Evolutionary conservation across 92 coral and sea anemone species (phyloP).

Genomic region (Umimayanthus kanabou): DNA sequence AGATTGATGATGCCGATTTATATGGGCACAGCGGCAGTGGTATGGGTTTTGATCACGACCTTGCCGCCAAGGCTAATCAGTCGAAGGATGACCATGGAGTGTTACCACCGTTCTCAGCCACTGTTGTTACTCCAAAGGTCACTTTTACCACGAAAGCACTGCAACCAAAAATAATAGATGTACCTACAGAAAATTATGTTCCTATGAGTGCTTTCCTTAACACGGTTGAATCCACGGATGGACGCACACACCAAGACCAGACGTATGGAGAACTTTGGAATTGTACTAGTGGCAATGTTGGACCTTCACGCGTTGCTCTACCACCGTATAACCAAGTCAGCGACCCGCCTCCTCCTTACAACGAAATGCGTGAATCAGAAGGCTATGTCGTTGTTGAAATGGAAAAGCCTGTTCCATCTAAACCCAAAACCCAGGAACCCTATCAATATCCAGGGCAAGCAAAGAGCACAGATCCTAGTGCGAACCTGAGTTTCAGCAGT

Average conservation of each 20-base stretch:
- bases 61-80: background rate
- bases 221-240: background rate
- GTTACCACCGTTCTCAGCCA: background rate
- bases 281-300: background rate
- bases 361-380: background rate
- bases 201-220: background rate
- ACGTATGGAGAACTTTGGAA: too few species aligned
- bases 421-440: background rate
- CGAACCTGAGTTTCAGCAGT: background rate
- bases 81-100: background rate
- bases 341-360: background rate
- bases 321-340: background rate
- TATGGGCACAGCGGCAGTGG: conserved; percentile 21
- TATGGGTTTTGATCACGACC: background rate
- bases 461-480: background rate
- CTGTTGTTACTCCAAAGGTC: conserved; percentile 17
- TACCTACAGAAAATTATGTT: background rate
- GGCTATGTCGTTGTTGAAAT: conserved; percentile 7
- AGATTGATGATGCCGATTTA: conserved; percentile 7
- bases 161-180: background rate
- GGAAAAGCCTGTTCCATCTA: background rate
- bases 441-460: background rate
- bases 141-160: background rate
- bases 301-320: too few species aligned
- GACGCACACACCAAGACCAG: background rate